These are phyloP conservation scores for Epinephelus moara DNA, from an alignment of 2,113 vertebrate genomes.

Conservation along the genomic window DNA sequence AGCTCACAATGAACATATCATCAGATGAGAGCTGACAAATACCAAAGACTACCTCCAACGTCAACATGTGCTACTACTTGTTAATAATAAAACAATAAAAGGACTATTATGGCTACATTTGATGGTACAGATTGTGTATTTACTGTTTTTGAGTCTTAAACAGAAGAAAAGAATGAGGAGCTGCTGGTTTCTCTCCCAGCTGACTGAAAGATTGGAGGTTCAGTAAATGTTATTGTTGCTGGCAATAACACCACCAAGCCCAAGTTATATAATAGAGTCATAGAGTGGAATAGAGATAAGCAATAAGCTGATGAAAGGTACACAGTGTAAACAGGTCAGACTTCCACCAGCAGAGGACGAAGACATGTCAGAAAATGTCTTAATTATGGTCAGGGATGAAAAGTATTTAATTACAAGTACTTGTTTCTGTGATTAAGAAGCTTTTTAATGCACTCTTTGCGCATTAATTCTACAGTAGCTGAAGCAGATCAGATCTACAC, in stretches of 20 bases:
- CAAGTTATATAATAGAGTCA: background rate
- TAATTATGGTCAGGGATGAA: background rate
- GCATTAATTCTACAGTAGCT: background rate
- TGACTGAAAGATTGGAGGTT: background rate
- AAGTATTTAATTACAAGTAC: background rate
- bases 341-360: background rate
- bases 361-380: background rate
- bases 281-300: background rate
- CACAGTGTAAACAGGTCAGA: background rate
- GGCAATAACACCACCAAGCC: no score
- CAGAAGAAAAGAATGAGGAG: background rate
- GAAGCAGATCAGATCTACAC: background rate
- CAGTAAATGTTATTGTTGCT: background rate
- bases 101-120: background rate
- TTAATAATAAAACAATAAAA: constrained; percentile 15
- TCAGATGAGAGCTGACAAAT: constrained; percentile 31
- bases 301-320: constrained; percentile 1
- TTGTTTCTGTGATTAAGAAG: background rate
- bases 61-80: background rate
- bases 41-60: constrained; percentile 2
- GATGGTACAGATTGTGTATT: background rate
- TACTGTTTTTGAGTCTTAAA: background rate
- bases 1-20: background rate
- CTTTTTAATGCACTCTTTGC: background rate
- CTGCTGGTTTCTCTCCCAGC: background rate